phyloP scores from a whole-genome alignment of 2,888 invertebrate species.

The Oligia latruncula region DNA sequence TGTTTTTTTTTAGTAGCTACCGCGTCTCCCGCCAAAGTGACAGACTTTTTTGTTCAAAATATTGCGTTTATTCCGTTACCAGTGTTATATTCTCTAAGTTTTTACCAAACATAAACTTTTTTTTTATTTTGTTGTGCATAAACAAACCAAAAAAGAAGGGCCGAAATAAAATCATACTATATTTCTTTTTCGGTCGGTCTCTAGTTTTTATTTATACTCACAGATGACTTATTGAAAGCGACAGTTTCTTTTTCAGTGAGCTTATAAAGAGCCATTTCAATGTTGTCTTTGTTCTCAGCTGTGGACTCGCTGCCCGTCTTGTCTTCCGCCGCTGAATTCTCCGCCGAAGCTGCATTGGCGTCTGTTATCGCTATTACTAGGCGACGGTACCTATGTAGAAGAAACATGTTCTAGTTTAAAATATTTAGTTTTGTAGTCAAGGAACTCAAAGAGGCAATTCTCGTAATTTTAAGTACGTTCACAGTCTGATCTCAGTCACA shows the following conservation, averaged over 20 bases:
- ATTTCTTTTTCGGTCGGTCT: not conserved
- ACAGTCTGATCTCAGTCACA: no score
- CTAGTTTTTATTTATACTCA: constrained; percentile 52
- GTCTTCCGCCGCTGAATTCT: constrained; percentile 79
- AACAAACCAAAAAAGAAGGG: not conserved
- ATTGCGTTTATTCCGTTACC: no score
- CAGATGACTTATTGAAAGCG: constrained; percentile 79
- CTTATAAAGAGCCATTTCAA: constrained; percentile 81
- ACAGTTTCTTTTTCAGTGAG: constrained; percentile 83
- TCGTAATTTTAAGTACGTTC: no score
- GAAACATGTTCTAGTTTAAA: not conserved
- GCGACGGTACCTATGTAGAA: constrained; percentile 87
- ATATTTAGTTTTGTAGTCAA: not conserved
- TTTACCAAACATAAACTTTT: not conserved
- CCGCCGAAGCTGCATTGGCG: constrained; percentile 76
- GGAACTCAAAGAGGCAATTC: no score
- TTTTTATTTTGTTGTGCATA: not conserved
- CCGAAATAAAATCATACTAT: not conserved
- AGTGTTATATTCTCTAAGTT: no score
- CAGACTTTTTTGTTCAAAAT: no score
- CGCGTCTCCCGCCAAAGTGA: not conserved
- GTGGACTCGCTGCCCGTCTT: constrained; percentile 71
- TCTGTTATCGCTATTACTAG: constrained; percentile 84
- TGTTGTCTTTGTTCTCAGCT: constrained; percentile 76
- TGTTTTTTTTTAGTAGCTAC: not conserved